phyloP scores from a whole-genome alignment of 2,797 vertebrate species.

The Chelon labrosus region DNA sequence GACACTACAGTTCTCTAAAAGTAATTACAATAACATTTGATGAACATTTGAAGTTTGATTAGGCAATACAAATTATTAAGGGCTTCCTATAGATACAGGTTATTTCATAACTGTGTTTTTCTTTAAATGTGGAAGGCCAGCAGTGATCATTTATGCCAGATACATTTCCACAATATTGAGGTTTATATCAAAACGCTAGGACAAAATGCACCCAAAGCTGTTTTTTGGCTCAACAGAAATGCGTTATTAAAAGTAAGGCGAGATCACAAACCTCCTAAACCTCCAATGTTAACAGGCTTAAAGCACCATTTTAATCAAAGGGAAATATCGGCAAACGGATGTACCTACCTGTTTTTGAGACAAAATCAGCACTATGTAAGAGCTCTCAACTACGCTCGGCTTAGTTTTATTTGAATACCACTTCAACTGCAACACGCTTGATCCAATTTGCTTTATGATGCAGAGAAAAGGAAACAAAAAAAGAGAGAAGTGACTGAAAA shows the following conservation, averaged over 20 bases:
- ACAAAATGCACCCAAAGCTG: not conserved
- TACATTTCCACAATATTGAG: constrained; percentile 11
- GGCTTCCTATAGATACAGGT: no score
- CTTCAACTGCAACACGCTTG: not conserved
- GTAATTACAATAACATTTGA: not conserved
- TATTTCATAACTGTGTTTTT: no score
- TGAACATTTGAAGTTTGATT: not conserved
- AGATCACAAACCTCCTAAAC: not conserved
- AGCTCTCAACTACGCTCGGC: not conserved
- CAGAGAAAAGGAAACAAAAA: not conserved
- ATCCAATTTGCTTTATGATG: not conserved
- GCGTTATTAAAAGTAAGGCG: not conserved
- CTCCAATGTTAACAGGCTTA: not conserved
- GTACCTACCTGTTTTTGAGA: not conserved
- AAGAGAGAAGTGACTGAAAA: not conserved
- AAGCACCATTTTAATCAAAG: constrained; percentile 1
- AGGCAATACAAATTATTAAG: not conserved
- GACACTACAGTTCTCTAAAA: not conserved
- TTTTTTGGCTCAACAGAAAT: not conserved
- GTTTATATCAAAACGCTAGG: not conserved
- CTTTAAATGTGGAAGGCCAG: no score
- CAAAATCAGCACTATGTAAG: not conserved
- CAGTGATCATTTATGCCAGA: constrained; percentile 4
- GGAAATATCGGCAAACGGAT: not conserved
- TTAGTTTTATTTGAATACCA: not conserved